These are phyloP conservation scores for Bicyclus anynana DNA, from an alignment of 1,140 invertebrate genomes.

Conservation along the genomic window DNA sequence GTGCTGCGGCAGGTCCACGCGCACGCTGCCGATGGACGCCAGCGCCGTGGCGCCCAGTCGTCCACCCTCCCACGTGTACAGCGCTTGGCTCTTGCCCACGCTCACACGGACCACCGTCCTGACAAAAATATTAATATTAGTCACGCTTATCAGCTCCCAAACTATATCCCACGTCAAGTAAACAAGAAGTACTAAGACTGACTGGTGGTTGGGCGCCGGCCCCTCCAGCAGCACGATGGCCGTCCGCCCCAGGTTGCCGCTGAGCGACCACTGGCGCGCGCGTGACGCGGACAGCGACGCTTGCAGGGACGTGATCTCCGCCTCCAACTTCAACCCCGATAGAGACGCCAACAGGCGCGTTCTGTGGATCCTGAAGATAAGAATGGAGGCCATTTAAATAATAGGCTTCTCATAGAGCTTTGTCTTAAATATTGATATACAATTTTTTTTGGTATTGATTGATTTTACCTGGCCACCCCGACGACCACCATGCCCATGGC, in stretches of 20 bases:
- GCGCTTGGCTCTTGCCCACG: constrained; percentile 93
- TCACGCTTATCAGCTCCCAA: too few species aligned
- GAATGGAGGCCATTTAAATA: too few species aligned
- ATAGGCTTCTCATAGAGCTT: too few species aligned
- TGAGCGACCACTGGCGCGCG: constrained; percentile 92
- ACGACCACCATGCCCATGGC: constrained; percentile 83
- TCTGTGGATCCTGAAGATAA: constrained; percentile 84
- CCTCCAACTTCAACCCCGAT: constrained; percentile 94
- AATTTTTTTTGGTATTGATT: too few species aligned
- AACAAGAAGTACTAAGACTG: constrained; percentile 46
- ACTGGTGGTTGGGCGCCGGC: constrained; percentile 92
- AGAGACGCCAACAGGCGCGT: constrained; percentile 93
- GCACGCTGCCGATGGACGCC: constrained; percentile 91
- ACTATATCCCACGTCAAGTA: too few species aligned
- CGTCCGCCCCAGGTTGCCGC: constrained; percentile 93
- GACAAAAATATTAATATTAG: too few species aligned
- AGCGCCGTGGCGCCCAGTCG: constrained; percentile 90
- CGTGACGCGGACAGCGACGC: constrained; percentile 88
- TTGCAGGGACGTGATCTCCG: constrained; percentile 91
- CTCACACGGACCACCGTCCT: constrained; percentile 96
- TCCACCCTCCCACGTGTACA: constrained; percentile 90
- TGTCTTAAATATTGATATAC: too few species aligned
- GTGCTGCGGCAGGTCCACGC: constrained; percentile 97
- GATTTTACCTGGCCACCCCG: constrained; percentile 77
- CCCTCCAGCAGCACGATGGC: constrained; percentile 96